Evolutionary conservation across 2,113 vertebrate species (phyloP), one percentile per base, ranked within the genome.

Genomic region (Eulacestoma nigropectus): DNA sequence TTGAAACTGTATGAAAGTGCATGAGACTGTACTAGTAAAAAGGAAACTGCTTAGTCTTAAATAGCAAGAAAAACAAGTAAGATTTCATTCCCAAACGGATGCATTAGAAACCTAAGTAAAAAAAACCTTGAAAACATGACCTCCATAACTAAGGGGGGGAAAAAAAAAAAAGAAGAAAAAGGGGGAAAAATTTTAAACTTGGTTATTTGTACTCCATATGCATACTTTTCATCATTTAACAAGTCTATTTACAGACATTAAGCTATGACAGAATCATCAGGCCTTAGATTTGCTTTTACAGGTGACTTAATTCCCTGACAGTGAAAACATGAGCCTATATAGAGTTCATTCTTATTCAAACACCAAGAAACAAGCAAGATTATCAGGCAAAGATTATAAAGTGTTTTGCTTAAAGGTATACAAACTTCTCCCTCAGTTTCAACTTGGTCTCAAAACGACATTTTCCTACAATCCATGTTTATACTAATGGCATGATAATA

Each of bases 131-230:
- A n/a, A 59, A 88, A 47, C 4, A 4, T 18, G 47, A 46, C 5
- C 7, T 3, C 4, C 7, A 60, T n/a, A 80, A 68, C 1, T 23
- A 18, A 23, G 5, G 10, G 8, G 20, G 9, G 2, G n/a, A 22
- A 33, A 33, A 23, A 25, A 13, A 3, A 22, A 65, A 33, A 9
- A 3, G 17, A 7, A 16, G 1, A 16, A 5, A 7, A 32, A n/a
- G 22, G 1, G 1, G 2, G 3, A 1, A 0, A 1, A 7, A 19
- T 8, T 42, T 9, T 52, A 22, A 62, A 56, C 3, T 53, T 29
- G 4, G 5, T 47, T 60, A 39, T 33, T 56, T 62, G 1, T 27
- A 74, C 7, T 39, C 10, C 12, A 59, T 46, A 55, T 55, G 6
- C 2, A 10, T 53, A 41, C 11, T 74, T 87, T 18, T 4, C 1